Base-by-base conservation (phyloP, 2,113 vertebrate species). In the Excalfactoria chinensis region DNA sequence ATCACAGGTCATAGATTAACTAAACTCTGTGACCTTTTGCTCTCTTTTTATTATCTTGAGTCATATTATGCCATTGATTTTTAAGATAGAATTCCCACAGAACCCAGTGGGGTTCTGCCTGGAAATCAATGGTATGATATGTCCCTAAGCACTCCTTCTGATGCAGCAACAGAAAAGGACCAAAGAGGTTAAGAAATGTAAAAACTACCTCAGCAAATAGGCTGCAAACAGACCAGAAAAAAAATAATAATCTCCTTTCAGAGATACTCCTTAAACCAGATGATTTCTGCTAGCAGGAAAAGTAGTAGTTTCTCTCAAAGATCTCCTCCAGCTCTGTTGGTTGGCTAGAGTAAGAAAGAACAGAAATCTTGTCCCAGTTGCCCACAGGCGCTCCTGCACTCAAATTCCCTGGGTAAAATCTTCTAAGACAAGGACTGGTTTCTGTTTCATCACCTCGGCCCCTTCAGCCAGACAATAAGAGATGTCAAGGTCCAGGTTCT, bases 61-160 rank as follows among this genome's bases (percentile, higher is more conserved):
- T 90, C 86, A 56, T 71, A 92, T 91, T 85, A 88, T n/a, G 18
- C 15, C 74, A 93, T 83, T 74, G 91, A 96, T 94, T 93, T 94
- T 93, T 80, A 83, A 72, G 89, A 37, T 19, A 75, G 40, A 89
- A 66, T 64, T 95, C 80, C 76, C 41, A 55, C 44, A 79, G 70
- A 82, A 93, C 70, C 59, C 59, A 76, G 56, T 5, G 79, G 71
- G 63, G 35, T 10, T 90, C 40, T 43, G 51, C 64, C 40, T 77
- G 43, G 68, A 92, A 92, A 93, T 89, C 35, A 0, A 95, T 94
- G 41, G 25, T n/a, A 67, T 32, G 56, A 85, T 79, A 44, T 0
- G 2, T 51, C 66, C 56, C 72, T 41, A 92, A 82, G 17, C 73
- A 71, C 83, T 88, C 49, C 58, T 80, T 79, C 79, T 81, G 60